These are phyloP conservation scores for Protodeltote pygarga DNA, from an alignment of 2,888 invertebrate genomes.

Conservation along the genomic window DNA sequence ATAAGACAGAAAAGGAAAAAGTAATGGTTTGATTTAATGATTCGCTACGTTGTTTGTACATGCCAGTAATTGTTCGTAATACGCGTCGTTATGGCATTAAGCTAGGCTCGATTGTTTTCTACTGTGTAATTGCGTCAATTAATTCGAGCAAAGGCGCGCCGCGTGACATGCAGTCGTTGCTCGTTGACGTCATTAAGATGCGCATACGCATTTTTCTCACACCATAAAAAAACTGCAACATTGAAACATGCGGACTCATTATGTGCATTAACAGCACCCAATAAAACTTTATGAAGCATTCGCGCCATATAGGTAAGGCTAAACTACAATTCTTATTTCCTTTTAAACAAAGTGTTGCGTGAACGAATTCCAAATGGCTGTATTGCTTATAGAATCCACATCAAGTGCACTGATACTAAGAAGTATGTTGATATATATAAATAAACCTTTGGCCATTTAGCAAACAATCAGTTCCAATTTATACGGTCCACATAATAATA, in stretches of 20 bases:
- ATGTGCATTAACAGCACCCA: constrained; percentile 63
- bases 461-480: constrained; percentile 81
- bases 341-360: constrained; percentile 51
- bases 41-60: constrained; percentile 39
- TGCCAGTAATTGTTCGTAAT: constrained; percentile 74
- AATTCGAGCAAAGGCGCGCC: constrained; percentile 74
- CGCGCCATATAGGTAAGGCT: constrained; percentile 61
- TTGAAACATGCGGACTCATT: constrained; percentile 62
- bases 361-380: constrained; percentile 36
- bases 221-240: constrained; percentile 64
- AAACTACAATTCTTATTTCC: constrained; percentile 57
- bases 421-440: constrained; percentile 43
- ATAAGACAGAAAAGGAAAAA: constrained; percentile 33
- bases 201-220: constrained; percentile 74
- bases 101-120: constrained; percentile 79
- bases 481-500: constrained; percentile 74
- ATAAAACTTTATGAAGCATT: constrained; percentile 68
- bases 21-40: constrained; percentile 40
- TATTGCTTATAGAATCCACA: constrained; percentile 34
- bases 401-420: too few species aligned
- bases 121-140: constrained; percentile 80
- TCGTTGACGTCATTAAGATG: constrained; percentile 75
- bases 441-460: constrained; percentile 60
- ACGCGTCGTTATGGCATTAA: constrained; percentile 71
- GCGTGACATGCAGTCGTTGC: constrained; percentile 68